Evolutionary conservation across 2,888 invertebrate species (phyloP), one percentile per base, ranked within the genome.

Genomic region (Diloba caeruleocephala): DNA sequence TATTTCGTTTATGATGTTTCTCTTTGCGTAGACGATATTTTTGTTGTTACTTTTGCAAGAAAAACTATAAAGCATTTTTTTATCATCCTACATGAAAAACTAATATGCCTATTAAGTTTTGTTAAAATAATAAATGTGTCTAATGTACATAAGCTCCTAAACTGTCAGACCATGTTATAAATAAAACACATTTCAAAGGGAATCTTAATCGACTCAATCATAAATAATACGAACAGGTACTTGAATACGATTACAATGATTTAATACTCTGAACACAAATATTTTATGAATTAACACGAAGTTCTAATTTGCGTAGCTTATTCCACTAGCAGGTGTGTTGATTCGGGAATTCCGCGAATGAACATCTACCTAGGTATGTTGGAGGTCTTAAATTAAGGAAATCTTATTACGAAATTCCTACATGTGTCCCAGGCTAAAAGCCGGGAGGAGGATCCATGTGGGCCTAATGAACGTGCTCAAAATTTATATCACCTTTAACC

Each of bases 401-500:
- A 91, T 88, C 87, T 90, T 91, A 92, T 92, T 92, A 91, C 84
- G 81, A 91, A 92, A 92, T 92, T 90, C 92, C 91, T 74, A 88
- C 90, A 88, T 88, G 90, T 90, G 90, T 89, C 85, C 86, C 75
- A 75, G 77, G 74, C 83, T 90, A 87, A 89, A 87, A 89, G 89
- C 88, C 76, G 72, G 79, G 79, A 84, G 84, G 85, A 71, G 79
- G 81, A 80, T 79, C 80, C 74, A 78, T 78, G 80, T 71, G 76
- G 71, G 82, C 82, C 87, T 92, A 92, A 92, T 91, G 90, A 92
- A 91, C 88, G 87, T 86, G 87, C 84, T 82, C 85, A 82, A 89
- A 92, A 92, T 92, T 92, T 92, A 92, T 88, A 91, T 87, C 88
- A 83, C 88, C 86, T 82, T 85, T 81, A 84, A 84, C 87, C 86